These are phyloP conservation scores for Allygus modestus DNA, from an alignment of 2,888 invertebrate genomes.

Conservation along the genomic window DNA sequence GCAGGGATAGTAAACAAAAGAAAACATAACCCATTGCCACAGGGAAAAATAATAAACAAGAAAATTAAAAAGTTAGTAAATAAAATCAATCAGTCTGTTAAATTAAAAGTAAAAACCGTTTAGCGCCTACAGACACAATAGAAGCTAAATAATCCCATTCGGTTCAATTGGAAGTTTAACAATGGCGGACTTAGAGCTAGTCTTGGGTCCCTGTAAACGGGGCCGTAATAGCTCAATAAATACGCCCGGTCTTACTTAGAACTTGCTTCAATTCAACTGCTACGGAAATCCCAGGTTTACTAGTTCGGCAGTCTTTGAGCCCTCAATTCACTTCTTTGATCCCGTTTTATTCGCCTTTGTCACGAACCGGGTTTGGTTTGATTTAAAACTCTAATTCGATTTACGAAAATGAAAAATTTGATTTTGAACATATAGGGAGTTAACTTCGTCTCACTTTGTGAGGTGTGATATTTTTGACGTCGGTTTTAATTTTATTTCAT, in stretches of 20 bases:
- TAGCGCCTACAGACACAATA: not conserved
- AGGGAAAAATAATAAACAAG: not conserved
- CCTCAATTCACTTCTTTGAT: conserved; percentile 28
- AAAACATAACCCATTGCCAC: no score
- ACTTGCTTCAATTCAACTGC: conserved; percentile 36
- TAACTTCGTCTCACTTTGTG: no score
- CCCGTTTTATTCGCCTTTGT: conserved; percentile 14
- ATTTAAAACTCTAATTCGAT: not conserved
- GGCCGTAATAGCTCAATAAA: conserved; percentile 25
- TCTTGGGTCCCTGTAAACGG: conserved; percentile 21
- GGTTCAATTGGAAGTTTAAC: conserved; percentile 27
- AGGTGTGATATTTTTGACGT: no score
- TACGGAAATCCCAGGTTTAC: conserved; percentile 39
- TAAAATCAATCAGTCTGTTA: not conserved
- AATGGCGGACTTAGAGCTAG: conserved; percentile 34
- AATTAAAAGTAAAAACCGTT: not conserved
- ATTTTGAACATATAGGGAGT: no score
- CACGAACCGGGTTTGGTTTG: not conserved
- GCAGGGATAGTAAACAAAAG: no score
- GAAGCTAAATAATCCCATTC: conserved; percentile 18
- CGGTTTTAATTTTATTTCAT: no score
- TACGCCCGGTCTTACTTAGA: conserved; percentile 27
- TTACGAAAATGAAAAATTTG: not conserved
- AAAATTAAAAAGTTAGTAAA: not conserved
- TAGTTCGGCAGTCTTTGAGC: conserved; percentile 24